Conservation (phyloP, 2,888 invertebrate genomes). For the Erebia palarica region DNA sequence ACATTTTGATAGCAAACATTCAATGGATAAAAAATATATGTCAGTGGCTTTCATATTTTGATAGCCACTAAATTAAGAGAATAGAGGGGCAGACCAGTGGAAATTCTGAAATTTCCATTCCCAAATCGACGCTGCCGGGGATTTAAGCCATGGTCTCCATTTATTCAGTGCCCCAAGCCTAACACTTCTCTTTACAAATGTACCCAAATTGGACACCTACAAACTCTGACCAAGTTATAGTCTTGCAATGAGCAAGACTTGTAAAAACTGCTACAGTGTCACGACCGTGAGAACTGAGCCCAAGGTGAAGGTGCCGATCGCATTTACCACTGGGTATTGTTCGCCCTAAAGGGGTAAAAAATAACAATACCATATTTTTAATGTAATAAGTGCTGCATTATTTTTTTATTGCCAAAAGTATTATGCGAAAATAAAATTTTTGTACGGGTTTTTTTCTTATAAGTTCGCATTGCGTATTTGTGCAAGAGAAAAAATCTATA, state of each 20-base stretch:
- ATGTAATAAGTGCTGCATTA: neutral
- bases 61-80: too few relatives aligned
- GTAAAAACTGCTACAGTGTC: slow-evolving; percentile 45
- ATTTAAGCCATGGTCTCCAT: too few relatives aligned
- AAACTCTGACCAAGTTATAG: slow-evolving; percentile 19
- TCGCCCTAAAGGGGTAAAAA: slow-evolving; percentile 27
- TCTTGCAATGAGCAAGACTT: slow-evolving; percentile 32
- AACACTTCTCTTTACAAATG: slow-evolving; percentile 5
- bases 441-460: neutral
- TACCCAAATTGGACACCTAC: slow-evolving; percentile 11
- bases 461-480: neutral
- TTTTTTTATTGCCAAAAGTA: slow-evolving; percentile 1
- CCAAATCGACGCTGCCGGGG: too few relatives aligned
- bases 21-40: too few relatives aligned
- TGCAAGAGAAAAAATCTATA: neutral
- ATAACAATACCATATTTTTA: slow-evolving; percentile 27
- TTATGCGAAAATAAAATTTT: neutral
- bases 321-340: slow-evolving; percentile 32
- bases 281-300: slow-evolving; percentile 55
- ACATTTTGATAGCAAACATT: too few relatives aligned
- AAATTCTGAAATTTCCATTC: too few relatives aligned
- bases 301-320: slow-evolving; percentile 51
- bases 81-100: too few relatives aligned
- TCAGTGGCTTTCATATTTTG: too few relatives aligned
- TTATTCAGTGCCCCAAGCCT: too few relatives aligned